Conservation (phyloP, 2,888 invertebrate species). For the Invenusta paracnida region DNA sequence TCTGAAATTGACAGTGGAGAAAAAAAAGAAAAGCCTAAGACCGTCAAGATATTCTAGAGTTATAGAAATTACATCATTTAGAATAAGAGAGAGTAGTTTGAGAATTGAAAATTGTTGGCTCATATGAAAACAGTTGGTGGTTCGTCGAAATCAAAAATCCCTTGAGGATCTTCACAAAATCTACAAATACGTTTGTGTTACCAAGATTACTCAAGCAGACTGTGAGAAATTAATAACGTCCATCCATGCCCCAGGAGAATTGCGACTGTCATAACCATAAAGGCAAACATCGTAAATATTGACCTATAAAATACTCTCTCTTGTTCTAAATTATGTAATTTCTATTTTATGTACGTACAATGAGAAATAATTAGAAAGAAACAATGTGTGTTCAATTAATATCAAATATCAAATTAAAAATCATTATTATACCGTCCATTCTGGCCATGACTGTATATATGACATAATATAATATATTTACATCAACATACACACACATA, state of each 20-base stretch:
- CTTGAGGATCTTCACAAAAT: not conserved
- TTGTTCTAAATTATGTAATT: too few species aligned
- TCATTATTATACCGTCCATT: not conserved
- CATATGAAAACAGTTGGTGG: not conserved
- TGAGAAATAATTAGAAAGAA: too few species aligned
- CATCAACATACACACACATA: too few species aligned
- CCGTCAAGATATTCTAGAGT: too few species aligned
- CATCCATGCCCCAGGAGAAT: not conserved
- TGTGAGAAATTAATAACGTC: not conserved
- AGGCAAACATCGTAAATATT: not conserved
- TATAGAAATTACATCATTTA: too few species aligned
- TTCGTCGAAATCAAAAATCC: not conserved
- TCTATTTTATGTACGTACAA: too few species aligned
- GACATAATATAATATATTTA: too few species aligned
- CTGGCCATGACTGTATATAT: not conserved
- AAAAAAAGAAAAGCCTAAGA: too few species aligned
- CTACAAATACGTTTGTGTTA: not conserved
- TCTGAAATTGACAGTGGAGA: too few species aligned
- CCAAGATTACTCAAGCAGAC: not conserved
- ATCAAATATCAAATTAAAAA: not conserved
- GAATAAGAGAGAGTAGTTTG: too few species aligned
- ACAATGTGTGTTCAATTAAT: not conserved
- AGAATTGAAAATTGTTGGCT: not conserved
- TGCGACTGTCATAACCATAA: not conserved
- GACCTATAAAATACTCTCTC: not conserved